Evolutionary conservation across 2,888 invertebrate genomes (phyloP).

Genomic region (Brassicogethes aeneus): DNA sequence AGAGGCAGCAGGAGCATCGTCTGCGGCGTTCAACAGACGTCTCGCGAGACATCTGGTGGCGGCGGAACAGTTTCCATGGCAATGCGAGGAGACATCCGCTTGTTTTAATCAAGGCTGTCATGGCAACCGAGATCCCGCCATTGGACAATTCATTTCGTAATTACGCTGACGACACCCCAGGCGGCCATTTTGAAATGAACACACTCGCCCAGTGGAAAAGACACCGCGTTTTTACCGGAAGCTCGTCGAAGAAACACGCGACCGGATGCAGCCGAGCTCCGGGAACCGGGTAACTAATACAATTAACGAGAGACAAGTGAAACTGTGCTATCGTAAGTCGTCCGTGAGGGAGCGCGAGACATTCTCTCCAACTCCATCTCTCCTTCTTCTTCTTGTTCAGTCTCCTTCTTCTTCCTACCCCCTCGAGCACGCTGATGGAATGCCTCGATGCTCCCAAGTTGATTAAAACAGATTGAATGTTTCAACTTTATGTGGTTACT

Average conservation of each 20-base stretch:
- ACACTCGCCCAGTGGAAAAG: constrained; percentile 33
- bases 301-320: constrained; percentile 46
- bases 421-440: constrained; percentile 30
- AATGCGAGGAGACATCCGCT: constrained; percentile 42
- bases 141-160: constrained; percentile 45
- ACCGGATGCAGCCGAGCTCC: constrained; percentile 25
- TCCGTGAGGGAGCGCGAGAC: too few species aligned
- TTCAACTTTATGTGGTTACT: constrained; percentile 39
- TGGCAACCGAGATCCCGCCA: constrained; percentile 45
- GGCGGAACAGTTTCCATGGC: constrained; percentile 38
- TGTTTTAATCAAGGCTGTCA: constrained; percentile 45
- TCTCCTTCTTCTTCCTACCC: constrained; percentile 15
- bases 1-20: constrained; percentile 8
- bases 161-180: constrained; percentile 46
- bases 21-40: constrained; percentile 19
- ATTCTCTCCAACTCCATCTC: too few species aligned
- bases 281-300: constrained; percentile 43
- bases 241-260: constrained; percentile 19
- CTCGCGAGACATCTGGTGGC: constrained; percentile 36
- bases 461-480: constrained; percentile 45
- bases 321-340: constrained; percentile 44
- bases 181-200: constrained; percentile 44
- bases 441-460: constrained; percentile 38
- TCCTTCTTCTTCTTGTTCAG: constrained; percentile 9
- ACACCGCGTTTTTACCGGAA: constrained; percentile 24